A percentile compares a stretch with the other conserved stretches of the same genome.
These are phyloP conservation scores for Antechinus stuartii DNA, from an alignment of 2,113 vertebrate genomes.

Conservation along the genomic window DNA sequence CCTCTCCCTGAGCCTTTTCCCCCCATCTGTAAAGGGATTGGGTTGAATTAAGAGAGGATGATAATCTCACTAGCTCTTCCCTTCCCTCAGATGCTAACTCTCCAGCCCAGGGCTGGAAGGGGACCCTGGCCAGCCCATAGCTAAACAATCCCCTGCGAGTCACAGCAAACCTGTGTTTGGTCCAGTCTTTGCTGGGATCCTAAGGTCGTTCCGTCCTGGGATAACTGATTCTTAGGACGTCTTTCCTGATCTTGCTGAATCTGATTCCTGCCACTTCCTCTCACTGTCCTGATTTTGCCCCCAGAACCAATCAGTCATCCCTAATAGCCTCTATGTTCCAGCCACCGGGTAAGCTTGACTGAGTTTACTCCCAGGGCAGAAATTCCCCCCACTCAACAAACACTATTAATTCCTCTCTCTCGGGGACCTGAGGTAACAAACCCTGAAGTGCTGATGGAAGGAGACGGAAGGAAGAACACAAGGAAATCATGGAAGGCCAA, in stretches of 20 bases:
- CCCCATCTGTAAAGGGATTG: not conserved
- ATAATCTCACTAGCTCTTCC: not conserved
- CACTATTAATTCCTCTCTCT: not conserved
- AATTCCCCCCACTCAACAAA: not conserved
- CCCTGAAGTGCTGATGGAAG: not conserved
- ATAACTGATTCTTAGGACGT: too few relatives aligned
- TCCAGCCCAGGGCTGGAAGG: not conserved
- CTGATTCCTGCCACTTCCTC: too few relatives aligned
- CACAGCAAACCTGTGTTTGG: too few relatives aligned
- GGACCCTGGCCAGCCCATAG: not conserved
- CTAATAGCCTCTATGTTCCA: not conserved
- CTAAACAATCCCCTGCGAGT: not conserved
- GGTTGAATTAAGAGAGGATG: not conserved
- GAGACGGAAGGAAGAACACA: not conserved
- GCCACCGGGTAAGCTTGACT: not conserved
- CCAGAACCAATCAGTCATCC: too few relatives aligned
- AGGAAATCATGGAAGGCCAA: not conserved
- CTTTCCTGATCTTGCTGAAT: too few relatives aligned
- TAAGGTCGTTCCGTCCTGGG: too few relatives aligned
- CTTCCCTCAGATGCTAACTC: too few relatives aligned
- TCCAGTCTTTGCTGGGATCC: too few relatives aligned
- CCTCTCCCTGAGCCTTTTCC: not conserved
- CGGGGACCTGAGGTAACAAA: not conserved
- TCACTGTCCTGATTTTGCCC: too few relatives aligned
- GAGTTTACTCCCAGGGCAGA: not conserved